Conservation (phyloP, 1,140 invertebrate genomes). For the Caenorhabditis briggsae region DNA sequence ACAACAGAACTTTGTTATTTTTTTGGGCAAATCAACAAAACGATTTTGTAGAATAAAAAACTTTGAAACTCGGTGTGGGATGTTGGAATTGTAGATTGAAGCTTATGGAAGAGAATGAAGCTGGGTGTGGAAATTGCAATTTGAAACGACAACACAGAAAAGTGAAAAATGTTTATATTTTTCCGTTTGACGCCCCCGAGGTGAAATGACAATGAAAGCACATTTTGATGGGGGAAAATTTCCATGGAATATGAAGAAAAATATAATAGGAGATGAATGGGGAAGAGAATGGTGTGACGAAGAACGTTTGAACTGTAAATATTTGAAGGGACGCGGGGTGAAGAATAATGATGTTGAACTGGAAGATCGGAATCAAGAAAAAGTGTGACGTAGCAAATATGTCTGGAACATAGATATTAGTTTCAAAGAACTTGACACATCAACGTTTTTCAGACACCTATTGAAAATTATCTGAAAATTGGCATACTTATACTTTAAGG, state of each 20-base stretch:
- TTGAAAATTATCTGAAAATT: too few species aligned
- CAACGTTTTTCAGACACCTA: too few species aligned
- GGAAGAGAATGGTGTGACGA: neutral
- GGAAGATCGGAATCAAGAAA: too few species aligned
- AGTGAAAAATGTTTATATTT: slow-evolving; percentile 23
- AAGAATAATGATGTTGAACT: neutral
- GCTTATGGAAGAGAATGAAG: neutral
- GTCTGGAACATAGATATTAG: too few species aligned
- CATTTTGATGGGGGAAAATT: neutral
- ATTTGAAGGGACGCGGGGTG: neutral
- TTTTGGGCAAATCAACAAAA: too few species aligned
- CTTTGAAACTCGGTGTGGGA: too few species aligned
- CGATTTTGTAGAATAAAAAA: too few species aligned
- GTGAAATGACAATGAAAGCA: neutral
- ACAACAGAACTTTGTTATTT: too few species aligned
- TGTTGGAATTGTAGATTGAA: neutral
- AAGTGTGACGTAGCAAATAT: too few species aligned
- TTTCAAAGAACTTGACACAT: too few species aligned
- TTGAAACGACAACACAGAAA: neutral
- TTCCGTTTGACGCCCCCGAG: slow-evolving; percentile 16
- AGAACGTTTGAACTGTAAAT: slow-evolving; percentile 37
- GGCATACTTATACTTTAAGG: too few species aligned
- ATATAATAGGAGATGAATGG: neutral
- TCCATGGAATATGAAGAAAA: slow-evolving; percentile 42
- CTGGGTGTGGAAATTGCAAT: neutral